These are phyloP conservation scores for Actenoides hombroni DNA, from an alignment of 2,113 vertebrate genomes.

Conservation along the genomic window DNA sequence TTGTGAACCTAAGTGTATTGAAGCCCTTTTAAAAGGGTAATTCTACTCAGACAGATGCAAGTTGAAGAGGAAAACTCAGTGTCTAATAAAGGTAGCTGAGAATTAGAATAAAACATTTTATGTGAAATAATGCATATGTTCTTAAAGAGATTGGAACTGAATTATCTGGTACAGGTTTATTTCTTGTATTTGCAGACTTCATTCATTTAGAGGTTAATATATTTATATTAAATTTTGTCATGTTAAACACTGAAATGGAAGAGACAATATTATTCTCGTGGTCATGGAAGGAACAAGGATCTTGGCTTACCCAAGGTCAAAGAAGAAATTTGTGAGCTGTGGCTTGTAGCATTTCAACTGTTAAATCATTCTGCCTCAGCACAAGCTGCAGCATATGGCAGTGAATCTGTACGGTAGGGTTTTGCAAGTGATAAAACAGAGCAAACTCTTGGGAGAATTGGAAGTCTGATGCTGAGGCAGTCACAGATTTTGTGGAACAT, in stretches of 20 bases:
- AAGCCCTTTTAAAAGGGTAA: not conserved
- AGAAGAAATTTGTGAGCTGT: not conserved
- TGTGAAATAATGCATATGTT: not conserved
- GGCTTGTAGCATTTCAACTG: not conserved
- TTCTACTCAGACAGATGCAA: not conserved
- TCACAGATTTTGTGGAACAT: conserved; percentile 32
- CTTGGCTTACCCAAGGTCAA: not conserved
- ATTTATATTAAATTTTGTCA: not conserved
- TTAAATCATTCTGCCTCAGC: not conserved
- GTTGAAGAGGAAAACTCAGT: not conserved
- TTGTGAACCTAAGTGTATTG: not conserved
- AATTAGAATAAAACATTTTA: not conserved
- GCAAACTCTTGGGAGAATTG: not conserved
- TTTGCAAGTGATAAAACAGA: conserved; percentile 30
- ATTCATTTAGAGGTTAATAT: not conserved
- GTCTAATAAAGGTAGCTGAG: not conserved
- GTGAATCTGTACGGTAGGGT: not conserved
- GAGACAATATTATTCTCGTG: not conserved
- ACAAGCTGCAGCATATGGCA: conserved; percentile 38
- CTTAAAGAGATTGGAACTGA: not conserved
- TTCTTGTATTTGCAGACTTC: not conserved
- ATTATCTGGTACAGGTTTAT: not conserved
- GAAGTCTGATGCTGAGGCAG: conserved; percentile 25
- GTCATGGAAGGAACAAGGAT: not conserved
- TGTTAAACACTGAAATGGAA: not conserved